Conservation (phyloP, 2,888 invertebrate species). For the Heteromyza rotundicornis region DNA sequence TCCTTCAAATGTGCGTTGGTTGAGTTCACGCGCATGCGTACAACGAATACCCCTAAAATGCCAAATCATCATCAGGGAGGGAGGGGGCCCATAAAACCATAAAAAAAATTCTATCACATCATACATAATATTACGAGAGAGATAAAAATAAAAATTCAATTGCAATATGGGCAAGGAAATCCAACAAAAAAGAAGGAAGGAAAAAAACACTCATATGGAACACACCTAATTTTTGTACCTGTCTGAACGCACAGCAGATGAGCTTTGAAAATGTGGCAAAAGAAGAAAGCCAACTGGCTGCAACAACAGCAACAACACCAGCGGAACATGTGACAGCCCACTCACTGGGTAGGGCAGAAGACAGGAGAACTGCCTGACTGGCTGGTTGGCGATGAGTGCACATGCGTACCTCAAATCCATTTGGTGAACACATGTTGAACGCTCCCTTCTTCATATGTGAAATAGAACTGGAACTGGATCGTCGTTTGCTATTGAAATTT, state of each 20-base stretch:
- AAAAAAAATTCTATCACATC: not conserved
- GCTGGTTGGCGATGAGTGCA: no score
- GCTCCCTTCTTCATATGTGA: not conserved
- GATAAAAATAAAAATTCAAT: constrained; percentile 10
- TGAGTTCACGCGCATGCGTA: not conserved
- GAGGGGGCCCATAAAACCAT: not conserved
- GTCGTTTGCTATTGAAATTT: no score
- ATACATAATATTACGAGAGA: not conserved
- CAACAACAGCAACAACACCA: constrained; percentile 20
- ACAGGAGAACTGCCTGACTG: no score
- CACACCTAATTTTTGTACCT: constrained; percentile 18
- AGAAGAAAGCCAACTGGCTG: not conserved
- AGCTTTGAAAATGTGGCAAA: not conserved
- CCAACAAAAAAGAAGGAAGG: not conserved
- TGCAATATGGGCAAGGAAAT: constrained; percentile 10
- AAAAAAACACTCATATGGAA: not conserved
- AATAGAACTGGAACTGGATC: constrained; percentile 3
- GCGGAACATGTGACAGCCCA: constrained; percentile 31
- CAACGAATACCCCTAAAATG: not conserved
- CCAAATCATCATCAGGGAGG: constrained; percentile 8
- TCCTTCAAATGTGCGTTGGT: constrained; percentile 1
- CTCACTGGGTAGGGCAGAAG: constrained; percentile 26
- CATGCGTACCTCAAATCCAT: not conserved
- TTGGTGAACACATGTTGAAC: not conserved
- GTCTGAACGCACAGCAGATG: not conserved